A percentile compares a stretch with the other conserved stretches of the same genome.
Evolutionary conservation across 2,888 invertebrate genomes (phyloP).

Genomic region (Drosophila lutescens): DNA sequence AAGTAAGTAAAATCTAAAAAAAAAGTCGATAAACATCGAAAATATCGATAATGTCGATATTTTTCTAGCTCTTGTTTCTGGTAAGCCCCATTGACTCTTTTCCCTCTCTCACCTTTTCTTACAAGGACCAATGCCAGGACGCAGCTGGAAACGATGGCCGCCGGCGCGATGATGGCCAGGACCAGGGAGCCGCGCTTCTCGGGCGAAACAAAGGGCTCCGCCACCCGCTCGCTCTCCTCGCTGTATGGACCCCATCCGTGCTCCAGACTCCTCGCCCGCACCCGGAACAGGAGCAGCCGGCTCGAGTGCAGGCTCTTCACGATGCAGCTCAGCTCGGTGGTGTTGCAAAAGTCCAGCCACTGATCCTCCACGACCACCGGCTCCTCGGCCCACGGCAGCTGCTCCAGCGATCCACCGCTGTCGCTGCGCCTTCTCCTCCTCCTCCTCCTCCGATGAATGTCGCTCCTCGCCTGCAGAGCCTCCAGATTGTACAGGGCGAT

Average conservation of each 20-base stretch:
- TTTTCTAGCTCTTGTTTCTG: too few relatives aligned
- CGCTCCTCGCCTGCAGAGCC: slow-evolving; percentile 85
- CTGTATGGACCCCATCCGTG: slow-evolving; percentile 94
- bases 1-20: too few relatives aligned
- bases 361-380: slow-evolving; percentile 85
- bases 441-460: slow-evolving; percentile 46
- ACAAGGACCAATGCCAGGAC: slow-evolving; percentile 76
- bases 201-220: slow-evolving; percentile 82
- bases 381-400: slow-evolving; percentile 86
- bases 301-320: slow-evolving; percentile 87
- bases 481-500: slow-evolving; percentile 91
- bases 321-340: slow-evolving; percentile 91
- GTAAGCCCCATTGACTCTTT: too few relatives aligned
- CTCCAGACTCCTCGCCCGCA: slow-evolving; percentile 89
- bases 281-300: slow-evolving; percentile 89
- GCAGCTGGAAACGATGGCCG: slow-evolving; percentile 84
- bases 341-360: slow-evolving; percentile 90
- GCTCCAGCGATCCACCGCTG: slow-evolving; percentile 56
- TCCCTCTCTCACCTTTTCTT: slow-evolving; percentile 71
- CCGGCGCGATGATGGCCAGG: slow-evolving; percentile 88
- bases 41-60: too few relatives aligned
- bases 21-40: too few relatives aligned
- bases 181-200: slow-evolving; percentile 85
- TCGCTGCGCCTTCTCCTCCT: slow-evolving; percentile 51
- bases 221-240: slow-evolving; percentile 86